These are phyloP conservation scores for Drosophila infuscata DNA, from an alignment of 2,888 invertebrate species.

Conservation along the genomic window DNA sequence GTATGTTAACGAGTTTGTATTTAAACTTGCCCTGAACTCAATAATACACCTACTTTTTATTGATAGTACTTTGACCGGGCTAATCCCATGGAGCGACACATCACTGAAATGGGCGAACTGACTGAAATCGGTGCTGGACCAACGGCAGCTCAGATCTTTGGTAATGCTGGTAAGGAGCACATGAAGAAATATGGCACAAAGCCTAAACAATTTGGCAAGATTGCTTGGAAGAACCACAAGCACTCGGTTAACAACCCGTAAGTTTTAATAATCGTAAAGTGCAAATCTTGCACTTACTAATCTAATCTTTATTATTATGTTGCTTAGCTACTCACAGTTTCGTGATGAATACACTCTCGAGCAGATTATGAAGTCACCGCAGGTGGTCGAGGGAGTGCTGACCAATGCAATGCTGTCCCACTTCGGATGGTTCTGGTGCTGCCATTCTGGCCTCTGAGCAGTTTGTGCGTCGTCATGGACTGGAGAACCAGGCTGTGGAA, in stretches of 20 bases:
- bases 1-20: slow-evolving; percentile 82
- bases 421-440: slow-evolving; percentile 99
- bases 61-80: slow-evolving; percentile 91
- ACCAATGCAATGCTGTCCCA: slow-evolving; percentile 99
- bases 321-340: slow-evolving; percentile 94
- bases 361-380: slow-evolving; percentile 94
- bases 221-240: slow-evolving; percentile 98
- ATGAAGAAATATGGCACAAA: slow-evolving; percentile 93
- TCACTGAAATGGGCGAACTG: slow-evolving; percentile 93
- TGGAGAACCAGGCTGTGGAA: slow-evolving; percentile 96
- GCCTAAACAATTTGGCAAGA: slow-evolving; percentile 97
- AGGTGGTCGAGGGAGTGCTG: slow-evolving; percentile 95
- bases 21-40: too few relatives aligned
- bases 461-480: slow-evolving; percentile 93
- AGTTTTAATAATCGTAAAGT: slow-evolving; percentile 77
- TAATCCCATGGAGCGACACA: slow-evolving; percentile 95
- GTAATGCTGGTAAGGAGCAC: slow-evolving; percentile 97
- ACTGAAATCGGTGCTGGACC: slow-evolving; percentile 93
- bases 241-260: slow-evolving; percentile 98
- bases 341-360: slow-evolving; percentile 95
- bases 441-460: slow-evolving; percentile 96
- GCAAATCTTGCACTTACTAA: slow-evolving; percentile 1
- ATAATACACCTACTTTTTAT: background rate
- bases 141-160: slow-evolving; percentile 97
- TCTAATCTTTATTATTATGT: slow-evolving; percentile 30